phyloP scores from a whole-genome alignment of 2,888 invertebrate genomes.

The Cerceris ruficornis region DNA sequence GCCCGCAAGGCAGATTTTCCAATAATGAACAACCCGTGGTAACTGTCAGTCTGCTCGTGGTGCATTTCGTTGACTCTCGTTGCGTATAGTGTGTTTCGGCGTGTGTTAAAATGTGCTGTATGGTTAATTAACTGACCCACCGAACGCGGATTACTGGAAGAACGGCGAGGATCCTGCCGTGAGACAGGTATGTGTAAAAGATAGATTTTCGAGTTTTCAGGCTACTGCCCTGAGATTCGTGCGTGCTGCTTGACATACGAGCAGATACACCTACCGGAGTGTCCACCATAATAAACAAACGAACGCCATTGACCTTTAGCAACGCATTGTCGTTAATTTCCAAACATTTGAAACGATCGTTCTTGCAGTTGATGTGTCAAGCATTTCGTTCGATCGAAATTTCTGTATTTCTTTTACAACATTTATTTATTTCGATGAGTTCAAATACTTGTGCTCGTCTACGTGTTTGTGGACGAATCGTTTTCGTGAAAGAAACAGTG shows the following conservation, averaged over 20 bases:
- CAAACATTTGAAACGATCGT: constrained; percentile 9
- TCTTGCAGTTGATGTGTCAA: not conserved
- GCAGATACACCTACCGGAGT: constrained; percentile 55
- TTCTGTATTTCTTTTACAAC: not conserved
- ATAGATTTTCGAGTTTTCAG: constrained; percentile 31
- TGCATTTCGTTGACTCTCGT: constrained; percentile 65
- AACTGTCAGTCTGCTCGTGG: constrained; percentile 69
- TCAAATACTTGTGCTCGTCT: not conserved
- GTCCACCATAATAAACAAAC: constrained; percentile 70
- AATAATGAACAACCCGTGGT: constrained; percentile 70
- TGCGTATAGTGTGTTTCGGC: constrained; percentile 63
- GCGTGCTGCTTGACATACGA: constrained; percentile 55
- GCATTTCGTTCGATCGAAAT: not conserved
- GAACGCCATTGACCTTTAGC: constrained; percentile 67
- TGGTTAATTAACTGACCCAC: constrained; percentile 46
- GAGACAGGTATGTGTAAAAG: constrained; percentile 45
- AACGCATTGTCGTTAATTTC: constrained; percentile 38
- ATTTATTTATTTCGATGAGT: not conserved
- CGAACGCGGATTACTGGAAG: constrained; percentile 65
- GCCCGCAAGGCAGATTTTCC: constrained; percentile 65
- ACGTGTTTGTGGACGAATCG: not conserved
- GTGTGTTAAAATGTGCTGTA: constrained; percentile 65
- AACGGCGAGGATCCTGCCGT: constrained; percentile 34
- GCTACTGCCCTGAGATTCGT: constrained; percentile 25
- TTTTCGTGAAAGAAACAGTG: not conserved